Base-by-base conservation (phyloP, 2,797 vertebrate genomes). In the Garrulus glandarius region DNA sequence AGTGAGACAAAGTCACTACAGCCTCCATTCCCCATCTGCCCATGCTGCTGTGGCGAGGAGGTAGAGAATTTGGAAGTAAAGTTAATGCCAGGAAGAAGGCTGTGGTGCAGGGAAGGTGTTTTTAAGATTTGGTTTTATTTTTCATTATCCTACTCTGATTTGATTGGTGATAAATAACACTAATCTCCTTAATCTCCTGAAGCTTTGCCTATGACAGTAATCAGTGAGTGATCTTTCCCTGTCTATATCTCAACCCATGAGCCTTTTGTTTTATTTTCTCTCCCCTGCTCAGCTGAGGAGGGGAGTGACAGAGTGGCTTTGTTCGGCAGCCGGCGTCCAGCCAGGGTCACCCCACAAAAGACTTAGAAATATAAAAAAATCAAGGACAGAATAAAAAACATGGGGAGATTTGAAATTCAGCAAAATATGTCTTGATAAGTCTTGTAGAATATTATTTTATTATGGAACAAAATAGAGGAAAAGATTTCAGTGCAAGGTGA, bases 31-130 rank as follows among this genome's bases (percentile, higher is more conserved):
- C 30, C 21, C 8, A 11, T 34, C 47, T n/a, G 7, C 5, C 9
- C 26, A 16, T 47, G 30, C 29, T 69, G 24, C 24, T 5, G 1
- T 14, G 24, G 29, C 0, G 1, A 52, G 13, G 22, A 44, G 19
- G 30, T 9, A 30, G 17, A 77, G 6, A 57, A 47, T 61, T 39
- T 3, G 4, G 26, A 47, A 65, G 11, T 32, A 26, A 52, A 36
- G 21, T 26, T 41, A 64, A 59, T 30, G 12, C 14, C 21, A 14
- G 16, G 41, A 61, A 34, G 9, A 34, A 61, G 26, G 30, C 12
- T 77, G 17, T 29, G 11, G 16, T 36, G 26, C 10, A 53, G 49
- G 13, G 39, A 44, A 29, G 6, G 13, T 30, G 22, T 20, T 36
- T 23, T 44, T 36, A 32, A 19, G n/a, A n/a, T 50, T 37, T 50